Evolutionary conservation across 2,113 vertebrate genomes (phyloP).

Genomic region (Boulengeromyrus knoepffleri): DNA sequence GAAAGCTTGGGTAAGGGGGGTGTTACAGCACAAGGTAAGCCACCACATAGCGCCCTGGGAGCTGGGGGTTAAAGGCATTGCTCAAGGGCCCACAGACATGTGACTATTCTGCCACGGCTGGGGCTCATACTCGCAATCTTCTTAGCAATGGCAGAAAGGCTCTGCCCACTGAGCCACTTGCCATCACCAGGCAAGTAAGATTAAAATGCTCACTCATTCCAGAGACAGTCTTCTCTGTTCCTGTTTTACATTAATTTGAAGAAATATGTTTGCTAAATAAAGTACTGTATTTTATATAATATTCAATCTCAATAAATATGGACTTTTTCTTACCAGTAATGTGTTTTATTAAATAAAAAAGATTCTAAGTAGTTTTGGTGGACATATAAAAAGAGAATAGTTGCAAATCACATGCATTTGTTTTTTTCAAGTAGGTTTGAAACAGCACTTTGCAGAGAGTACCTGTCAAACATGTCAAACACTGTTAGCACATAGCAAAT

Average conservation of each 20-base stretch:
- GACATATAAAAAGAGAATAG: not conserved
- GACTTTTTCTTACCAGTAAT: not conserved
- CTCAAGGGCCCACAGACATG: no score
- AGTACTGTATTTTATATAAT: not conserved
- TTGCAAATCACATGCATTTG: not conserved
- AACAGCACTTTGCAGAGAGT: not conserved
- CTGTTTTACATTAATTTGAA: not conserved
- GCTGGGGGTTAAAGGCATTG: no score
- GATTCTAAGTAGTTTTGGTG: not conserved
- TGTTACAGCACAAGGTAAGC: no score
- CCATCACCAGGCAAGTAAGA: not conserved
- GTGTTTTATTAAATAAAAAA: not conserved
- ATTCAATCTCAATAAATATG: not conserved
- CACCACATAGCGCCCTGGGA: no score
- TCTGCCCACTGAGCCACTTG: not conserved
- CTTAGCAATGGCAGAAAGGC: not conserved
- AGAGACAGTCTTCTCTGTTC: not conserved
- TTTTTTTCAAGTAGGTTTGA: not conserved
- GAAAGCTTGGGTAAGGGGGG: no score
- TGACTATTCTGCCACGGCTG: not conserved
- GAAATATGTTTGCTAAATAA: not conserved
- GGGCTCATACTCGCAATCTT: not conserved
- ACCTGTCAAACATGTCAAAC: not conserved
- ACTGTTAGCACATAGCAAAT: not conserved
- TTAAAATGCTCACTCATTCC: not conserved